These are phyloP conservation scores for Hypomecis punctinalis DNA, from an alignment of 2,888 invertebrate genomes.

Conservation along the genomic window DNA sequence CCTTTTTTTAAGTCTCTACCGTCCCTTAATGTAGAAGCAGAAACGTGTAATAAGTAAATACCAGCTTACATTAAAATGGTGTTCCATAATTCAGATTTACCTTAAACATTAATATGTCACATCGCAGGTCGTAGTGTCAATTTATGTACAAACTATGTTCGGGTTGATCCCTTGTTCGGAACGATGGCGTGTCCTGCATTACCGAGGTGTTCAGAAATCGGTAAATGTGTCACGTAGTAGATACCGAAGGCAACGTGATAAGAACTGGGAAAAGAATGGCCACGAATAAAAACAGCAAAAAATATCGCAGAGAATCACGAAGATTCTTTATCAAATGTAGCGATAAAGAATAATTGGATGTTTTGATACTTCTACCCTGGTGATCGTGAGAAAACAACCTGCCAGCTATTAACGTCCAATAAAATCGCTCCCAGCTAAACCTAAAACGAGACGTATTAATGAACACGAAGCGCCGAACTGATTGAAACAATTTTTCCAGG, in stretches of 20 bases:
- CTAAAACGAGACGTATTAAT: slow-evolving; percentile 55
- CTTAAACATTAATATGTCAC: slow-evolving; percentile 7
- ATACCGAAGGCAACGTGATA: slow-evolving; percentile 54
- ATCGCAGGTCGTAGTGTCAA: slow-evolving; percentile 20
- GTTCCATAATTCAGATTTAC: not conserved
- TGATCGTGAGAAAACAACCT: slow-evolving; percentile 29
- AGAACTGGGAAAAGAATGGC: slow-evolving; percentile 42
- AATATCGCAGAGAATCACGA: not conserved
- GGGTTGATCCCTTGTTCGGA: slow-evolving; percentile 36
- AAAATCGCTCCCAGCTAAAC: slow-evolving; percentile 45
- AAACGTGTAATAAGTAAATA: too few species aligned
- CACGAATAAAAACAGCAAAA: slow-evolving; percentile 25
- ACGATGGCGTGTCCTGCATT: slow-evolving; percentile 59
- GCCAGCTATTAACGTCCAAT: slow-evolving; percentile 43
- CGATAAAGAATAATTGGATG: slow-evolving; percentile 19
- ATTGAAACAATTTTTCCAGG: slow-evolving; percentile 65
- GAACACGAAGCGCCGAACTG: slow-evolving; percentile 57
- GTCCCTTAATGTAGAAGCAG: too few species aligned
- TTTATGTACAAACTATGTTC: slow-evolving; percentile 30
- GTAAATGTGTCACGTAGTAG: slow-evolving; percentile 69
- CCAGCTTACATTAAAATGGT: not conserved
- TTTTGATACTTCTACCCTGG: not conserved
- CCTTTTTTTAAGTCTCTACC: too few species aligned
- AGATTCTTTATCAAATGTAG: not conserved
- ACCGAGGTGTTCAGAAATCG: slow-evolving; percentile 48